Percentiles rank a stretch among this genome's conserved stretches.
These are phyloP conservation scores for Nipponacmea schrenckii DNA, from an alignment of 2,888 invertebrate species.

Conservation along the genomic window DNA sequence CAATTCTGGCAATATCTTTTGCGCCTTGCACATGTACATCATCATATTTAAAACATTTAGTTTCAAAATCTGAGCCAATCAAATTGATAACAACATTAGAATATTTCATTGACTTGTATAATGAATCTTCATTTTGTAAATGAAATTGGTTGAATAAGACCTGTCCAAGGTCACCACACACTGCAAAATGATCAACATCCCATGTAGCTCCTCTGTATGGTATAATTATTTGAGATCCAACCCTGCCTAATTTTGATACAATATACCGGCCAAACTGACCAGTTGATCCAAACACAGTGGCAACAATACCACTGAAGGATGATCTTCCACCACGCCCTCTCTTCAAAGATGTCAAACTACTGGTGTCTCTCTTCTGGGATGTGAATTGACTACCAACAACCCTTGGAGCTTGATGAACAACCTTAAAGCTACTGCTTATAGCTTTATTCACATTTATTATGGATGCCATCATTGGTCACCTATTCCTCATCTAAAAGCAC, in stretches of 20 bases:
- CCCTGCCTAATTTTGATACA: conserved; percentile 81
- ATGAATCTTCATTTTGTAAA: conserved; percentile 85
- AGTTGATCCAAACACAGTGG: conserved; percentile 95
- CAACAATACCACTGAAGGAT: conserved; percentile 95
- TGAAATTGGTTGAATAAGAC: conserved; percentile 88
- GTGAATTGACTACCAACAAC: conserved; percentile 7
- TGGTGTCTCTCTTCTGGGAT: conserved; percentile 25
- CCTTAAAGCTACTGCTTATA: too few relatives aligned
- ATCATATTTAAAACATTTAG: conserved; percentile 85
- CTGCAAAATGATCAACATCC: conserved; percentile 80
- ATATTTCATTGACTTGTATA: conserved; percentile 82
- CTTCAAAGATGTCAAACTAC: conserved; percentile 50
- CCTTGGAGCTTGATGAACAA: conserved; percentile 10
- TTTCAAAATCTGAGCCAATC: conserved; percentile 91
- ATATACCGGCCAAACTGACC: conserved; percentile 91
- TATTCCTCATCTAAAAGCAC: too few relatives aligned
- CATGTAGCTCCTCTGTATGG: conserved; percentile 92
- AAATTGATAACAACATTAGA: conserved; percentile 97
- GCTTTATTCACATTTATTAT: too few relatives aligned
- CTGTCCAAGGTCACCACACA: conserved; percentile 94
- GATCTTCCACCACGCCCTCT: conserved; percentile 79
- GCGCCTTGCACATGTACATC: conserved; percentile 91
- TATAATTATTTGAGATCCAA: conserved; percentile 80
- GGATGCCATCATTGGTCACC: too few relatives aligned
- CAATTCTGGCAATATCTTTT: conserved; percentile 81